Evolutionary conservation across 2,888 invertebrate genomes (phyloP).

Genomic region (Pollenia labialis): DNA sequence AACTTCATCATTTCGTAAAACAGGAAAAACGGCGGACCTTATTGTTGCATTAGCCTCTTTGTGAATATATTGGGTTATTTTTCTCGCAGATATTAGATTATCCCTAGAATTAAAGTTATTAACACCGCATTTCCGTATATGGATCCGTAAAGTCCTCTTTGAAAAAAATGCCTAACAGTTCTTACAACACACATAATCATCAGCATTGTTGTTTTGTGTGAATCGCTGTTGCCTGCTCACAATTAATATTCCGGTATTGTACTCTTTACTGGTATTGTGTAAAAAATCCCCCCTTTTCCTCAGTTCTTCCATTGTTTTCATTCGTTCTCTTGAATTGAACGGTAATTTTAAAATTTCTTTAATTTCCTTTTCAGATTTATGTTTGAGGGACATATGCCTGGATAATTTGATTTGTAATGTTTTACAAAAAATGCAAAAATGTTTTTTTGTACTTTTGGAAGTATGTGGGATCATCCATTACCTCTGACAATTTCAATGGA

Average conservation of each 20-base stretch:
- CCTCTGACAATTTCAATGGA: neutral
- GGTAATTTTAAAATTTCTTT: neutral
- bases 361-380: neutral
- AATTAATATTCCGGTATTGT: neutral
- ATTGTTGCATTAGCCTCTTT: neutral
- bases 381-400: slow-evolving; percentile 4
- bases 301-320: neutral
- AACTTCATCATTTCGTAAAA: neutral
- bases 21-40: neutral
- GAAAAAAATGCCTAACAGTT: neutral
- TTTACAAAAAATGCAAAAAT: slow-evolving; percentile 6
- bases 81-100: neutral
- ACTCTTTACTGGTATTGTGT: neutral
- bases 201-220: neutral
- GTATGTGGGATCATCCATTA: neutral
- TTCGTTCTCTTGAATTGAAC: neutral
- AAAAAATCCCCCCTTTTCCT: slow-evolving; percentile 3
- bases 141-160: neutral
- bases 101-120: neutral
- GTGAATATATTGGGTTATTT: neutral
- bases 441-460: neutral
- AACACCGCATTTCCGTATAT: neutral
- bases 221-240: neutral
- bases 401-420: neutral
- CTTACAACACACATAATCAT: neutral